Evolutionary conservation across 2,888 invertebrate genomes (phyloP), one percentile per base, ranked within the genome.

Genomic region (Heteromurus nitidus): DNA sequence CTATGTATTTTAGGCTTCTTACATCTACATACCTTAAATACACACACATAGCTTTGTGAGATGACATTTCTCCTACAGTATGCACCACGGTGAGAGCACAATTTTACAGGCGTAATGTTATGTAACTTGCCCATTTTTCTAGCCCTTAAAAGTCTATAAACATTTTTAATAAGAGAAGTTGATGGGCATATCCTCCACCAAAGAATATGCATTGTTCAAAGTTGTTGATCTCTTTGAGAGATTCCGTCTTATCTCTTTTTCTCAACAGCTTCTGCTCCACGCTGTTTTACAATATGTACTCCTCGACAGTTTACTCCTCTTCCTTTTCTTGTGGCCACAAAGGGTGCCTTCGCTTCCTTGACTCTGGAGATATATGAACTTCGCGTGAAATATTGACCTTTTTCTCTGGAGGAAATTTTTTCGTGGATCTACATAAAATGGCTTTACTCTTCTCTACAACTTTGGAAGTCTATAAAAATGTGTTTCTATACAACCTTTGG

Each of bases 201-300:
- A 50, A 47, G 62, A 60, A 60, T 72, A 36, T 72, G 72, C 44
- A 72, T 72, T 62, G 62, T 62, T 70, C 60, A 53, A 67, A 75
- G 75, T 75, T 75, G 75, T 55, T 67, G 67, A 67, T 65, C 75
- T 44, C 67, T 67, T 75, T 75, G 75, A 65, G 42, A 42, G 42
- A 75, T 65, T 75, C 67, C 67, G 65, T 53, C 67, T 22, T 42
- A 20, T 62, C 42, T 70, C 60, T n/a, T 36, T 31, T 30, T 30
- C 69, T 22, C 16, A 13, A 28, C 36, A 28, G 60, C 50, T 50
- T 69, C 31, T 69, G 70, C 58, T 22, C 20, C 60, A 58, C 60
- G 58, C 72, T 72, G 72, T 42, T 58, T 72, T 44, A 73, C 64
- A 73, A 50, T 73, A 47, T 73, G 64, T 31, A 73, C 24, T 62